Conservation (phyloP, 2,113 vertebrate genomes). For the Sapayoa aenigma region DNA sequence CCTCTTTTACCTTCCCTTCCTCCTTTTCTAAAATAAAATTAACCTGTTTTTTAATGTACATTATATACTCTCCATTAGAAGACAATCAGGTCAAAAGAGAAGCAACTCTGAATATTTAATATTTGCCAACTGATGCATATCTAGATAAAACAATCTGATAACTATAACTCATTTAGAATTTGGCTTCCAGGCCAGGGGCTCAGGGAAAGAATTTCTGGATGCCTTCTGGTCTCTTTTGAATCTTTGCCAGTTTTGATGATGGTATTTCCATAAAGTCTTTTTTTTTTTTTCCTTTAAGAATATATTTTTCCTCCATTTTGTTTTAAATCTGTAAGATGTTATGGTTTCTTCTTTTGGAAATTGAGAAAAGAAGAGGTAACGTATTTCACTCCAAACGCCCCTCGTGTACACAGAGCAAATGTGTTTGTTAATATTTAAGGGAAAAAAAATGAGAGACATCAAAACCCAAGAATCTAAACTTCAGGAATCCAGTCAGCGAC, state of each 20-base stretch:
- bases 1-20: not conserved
- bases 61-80: not conserved
- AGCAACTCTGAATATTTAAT: not conserved
- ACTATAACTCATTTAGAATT: slow-evolving; percentile 13
- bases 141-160: slow-evolving; percentile 24
- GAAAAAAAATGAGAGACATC: slow-evolving; percentile 24
- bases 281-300: slow-evolving; percentile 47
- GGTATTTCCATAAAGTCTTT: slow-evolving; percentile 37
- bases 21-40: not conserved
- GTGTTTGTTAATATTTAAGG: slow-evolving; percentile 44
- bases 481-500: not conserved
- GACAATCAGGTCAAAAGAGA: not conserved
- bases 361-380: not conserved
- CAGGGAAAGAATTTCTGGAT: not conserved
- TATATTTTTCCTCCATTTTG: not conserved
- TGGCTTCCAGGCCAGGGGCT: not conserved
- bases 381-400: not conserved
- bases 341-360: not conserved
- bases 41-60: not conserved
- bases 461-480: slow-evolving; percentile 5
- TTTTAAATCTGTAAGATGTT: not conserved
- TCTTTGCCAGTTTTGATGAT: slow-evolving; percentile 28
- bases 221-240: slow-evolving; percentile 2
- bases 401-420: not conserved
- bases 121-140: not conserved